Evolutionary conservation across 2,113 vertebrate species (phyloP).

Genomic region (Sclerurus mexicanus): DNA sequence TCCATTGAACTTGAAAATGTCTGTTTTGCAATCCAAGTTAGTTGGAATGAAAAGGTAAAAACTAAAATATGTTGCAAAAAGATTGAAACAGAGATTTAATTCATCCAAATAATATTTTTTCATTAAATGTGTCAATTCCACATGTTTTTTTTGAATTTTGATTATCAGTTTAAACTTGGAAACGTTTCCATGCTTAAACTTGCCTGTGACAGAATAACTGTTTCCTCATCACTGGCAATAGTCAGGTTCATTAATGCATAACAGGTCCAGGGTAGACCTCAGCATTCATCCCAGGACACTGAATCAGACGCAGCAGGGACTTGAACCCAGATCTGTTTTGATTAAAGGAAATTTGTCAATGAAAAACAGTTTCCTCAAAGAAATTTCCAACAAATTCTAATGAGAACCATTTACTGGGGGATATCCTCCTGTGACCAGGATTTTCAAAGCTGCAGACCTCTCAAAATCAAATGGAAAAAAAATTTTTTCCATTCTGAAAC

Average conservation of each 20-base stretch:
- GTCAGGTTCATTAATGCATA: neutral
- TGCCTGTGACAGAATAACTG: neutral
- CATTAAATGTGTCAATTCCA: neutral
- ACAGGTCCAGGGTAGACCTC: neutral
- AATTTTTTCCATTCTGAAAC: constrained; percentile 57
- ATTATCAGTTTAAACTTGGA: neutral
- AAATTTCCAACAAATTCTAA: constrained; percentile 42
- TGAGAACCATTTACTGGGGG: constrained; percentile 8
- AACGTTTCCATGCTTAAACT: neutral
- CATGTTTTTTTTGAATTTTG: neutral
- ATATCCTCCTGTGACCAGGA: constrained; percentile 9
- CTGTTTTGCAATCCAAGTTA: neutral
- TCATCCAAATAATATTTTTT: neutral
- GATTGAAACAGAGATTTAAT: neutral
- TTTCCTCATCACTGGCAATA: neutral
- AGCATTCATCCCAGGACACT: neutral
- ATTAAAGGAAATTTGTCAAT: constrained; percentile 31
- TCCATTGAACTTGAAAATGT: neutral
- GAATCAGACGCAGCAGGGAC: neutral
- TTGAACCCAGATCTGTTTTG: neutral
- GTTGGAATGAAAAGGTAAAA: constrained; percentile 34
- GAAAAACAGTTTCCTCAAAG: neutral
- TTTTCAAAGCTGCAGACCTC: constrained; percentile 42
- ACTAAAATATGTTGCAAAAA: neutral
- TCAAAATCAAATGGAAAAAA: constrained; percentile 63